Conservation (phyloP, 1,140 invertebrate genomes). For the Ectropis grisescens region DNA sequence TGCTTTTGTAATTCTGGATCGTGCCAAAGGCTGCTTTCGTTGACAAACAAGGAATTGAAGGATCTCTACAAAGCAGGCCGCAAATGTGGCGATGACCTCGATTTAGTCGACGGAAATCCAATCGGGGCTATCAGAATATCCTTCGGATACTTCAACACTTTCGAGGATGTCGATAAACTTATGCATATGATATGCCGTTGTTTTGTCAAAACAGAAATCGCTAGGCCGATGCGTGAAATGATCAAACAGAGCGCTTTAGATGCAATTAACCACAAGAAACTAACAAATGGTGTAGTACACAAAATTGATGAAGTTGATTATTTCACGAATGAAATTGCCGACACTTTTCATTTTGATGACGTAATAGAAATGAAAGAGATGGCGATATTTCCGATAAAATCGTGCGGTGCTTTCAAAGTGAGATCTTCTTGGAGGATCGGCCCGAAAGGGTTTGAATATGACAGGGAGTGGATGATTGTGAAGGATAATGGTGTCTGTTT, state of each 20-base stretch:
- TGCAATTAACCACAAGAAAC: conserved; percentile 6
- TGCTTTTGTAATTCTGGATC: conserved; percentile 98
- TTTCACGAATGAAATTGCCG: conserved; percentile 4
- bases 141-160: conserved; percentile 92
- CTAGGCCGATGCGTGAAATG: conserved; percentile 24
- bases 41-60: conserved; percentile 79
- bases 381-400: conserved; percentile 94
- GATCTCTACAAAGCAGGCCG: conserved; percentile 89
- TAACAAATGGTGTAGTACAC: conserved; percentile 10
- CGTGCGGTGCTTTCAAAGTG: conserved; percentile 85
- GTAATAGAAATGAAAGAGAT: conserved; percentile 72
- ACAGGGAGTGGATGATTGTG: conserved; percentile 94
- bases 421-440: conserved; percentile 78
- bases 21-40: conserved; percentile 85
- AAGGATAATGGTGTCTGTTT: conserved; percentile 82
- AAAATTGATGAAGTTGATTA: conserved; percentile 10
- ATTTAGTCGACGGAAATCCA: conserved; percentile 90
- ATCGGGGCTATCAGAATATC: conserved; percentile 94
- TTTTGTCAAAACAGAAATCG: conserved; percentile 67
- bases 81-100: conserved; percentile 91
- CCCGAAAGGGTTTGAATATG: conserved; percentile 84
- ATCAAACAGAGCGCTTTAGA: conserved; percentile 8
- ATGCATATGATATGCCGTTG: conserved; percentile 82
- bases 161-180: conserved; percentile 79
- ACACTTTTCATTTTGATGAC: conserved; percentile 9